Conservation (phyloP, 2,888 invertebrate genomes). For the Pollenia labialis region DNA sequence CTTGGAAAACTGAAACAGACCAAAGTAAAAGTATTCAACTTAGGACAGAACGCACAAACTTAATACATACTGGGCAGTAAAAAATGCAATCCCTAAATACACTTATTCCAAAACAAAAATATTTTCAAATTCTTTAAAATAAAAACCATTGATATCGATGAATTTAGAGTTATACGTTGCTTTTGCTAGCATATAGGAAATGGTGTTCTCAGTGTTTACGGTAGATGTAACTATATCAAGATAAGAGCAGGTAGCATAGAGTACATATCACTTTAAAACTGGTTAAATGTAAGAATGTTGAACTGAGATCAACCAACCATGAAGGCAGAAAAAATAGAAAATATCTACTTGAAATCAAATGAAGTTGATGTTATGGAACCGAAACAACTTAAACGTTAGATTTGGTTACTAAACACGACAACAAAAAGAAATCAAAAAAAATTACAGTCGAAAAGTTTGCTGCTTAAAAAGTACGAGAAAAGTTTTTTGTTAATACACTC, state of each 20-base stretch:
- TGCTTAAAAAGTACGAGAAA: not conserved
- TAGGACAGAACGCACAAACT: constrained; percentile 3
- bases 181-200: not conserved
- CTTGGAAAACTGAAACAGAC: constrained; percentile 44
- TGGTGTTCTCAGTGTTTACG: constrained; percentile 3
- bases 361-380: constrained; percentile 64
- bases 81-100: not conserved
- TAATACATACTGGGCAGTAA: not conserved
- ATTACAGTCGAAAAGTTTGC: not conserved
- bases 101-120: not conserved
- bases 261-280: not conserved
- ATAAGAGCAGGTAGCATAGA: not conserved
- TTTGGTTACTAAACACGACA: constrained; percentile 26
- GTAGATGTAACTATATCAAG: not conserved
- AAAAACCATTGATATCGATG: too few species aligned
- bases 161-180: too few species aligned
- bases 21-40: constrained; percentile 40
- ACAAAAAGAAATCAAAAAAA: not conserved
- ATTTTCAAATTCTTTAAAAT: too few species aligned
- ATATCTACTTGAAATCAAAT: constrained; percentile 51
- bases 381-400: constrained; percentile 44
- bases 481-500: too few species aligned
- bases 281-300: constrained; percentile 31
- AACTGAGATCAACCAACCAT: constrained; percentile 63
- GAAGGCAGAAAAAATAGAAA: constrained; percentile 49